Evolutionary conservation across 1,140 invertebrate species (phyloP), one percentile per base, ranked within the genome.

Genomic region (Copidosoma floridanum): DNA sequence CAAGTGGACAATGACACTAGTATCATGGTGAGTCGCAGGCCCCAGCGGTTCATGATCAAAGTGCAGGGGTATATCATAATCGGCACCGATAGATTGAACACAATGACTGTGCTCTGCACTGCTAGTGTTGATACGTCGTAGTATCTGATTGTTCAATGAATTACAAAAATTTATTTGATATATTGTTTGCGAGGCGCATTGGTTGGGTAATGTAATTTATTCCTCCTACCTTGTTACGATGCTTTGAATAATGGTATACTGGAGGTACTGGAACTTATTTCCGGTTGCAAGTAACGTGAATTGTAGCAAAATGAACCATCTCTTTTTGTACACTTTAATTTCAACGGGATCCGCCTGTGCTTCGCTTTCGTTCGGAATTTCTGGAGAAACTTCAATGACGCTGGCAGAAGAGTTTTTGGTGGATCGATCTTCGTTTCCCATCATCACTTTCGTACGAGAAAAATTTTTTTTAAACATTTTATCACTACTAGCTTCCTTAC

Each of bases 31-130:
- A 56, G 71, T 61, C 50, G 71, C 41, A 69, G 64, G 65, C 78
- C 80, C 64, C 75, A 75, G 58, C 80, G 82, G 58, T 87, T 79
- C 41, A 87, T 78, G 3, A 86, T 66, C 76, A 77, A 87, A 43
- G 83, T 84, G 0, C 85, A 85, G 5, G 88, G 88, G 57, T 89
- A 83, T 35, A 88, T 82, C 14, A 89, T 74, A 2, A 86, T 81
- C 50, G 89, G 83, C 67, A 88, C 89, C 6, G 80, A 81, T 26
- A 86, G 74, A 84, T 88, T 89, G 71, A 86, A 90, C 24, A 89
- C 80, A 75, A 89, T 84, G 0, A 84, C 65, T 18, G 86, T 83
- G 85, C 83, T 86, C 70, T 88, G 85, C 5, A 89, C 80, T 8
- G 80, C 75, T 0, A 78, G 53, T 21, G 70, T 53, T 7, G 59